Evolutionary conservation across 2,888 invertebrate genomes (phyloP).

Genomic region (Thelaira solivaga): DNA sequence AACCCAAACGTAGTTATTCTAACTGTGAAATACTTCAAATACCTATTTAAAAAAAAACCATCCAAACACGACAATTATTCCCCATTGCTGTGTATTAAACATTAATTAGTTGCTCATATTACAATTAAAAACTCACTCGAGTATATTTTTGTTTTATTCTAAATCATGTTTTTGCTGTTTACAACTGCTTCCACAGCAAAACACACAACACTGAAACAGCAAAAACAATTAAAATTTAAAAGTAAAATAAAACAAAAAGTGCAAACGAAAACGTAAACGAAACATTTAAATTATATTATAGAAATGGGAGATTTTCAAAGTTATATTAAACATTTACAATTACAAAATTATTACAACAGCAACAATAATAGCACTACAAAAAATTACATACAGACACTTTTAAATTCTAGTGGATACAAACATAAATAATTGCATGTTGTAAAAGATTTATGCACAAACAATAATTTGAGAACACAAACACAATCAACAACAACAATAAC

Average conservation of each 20-base stretch:
- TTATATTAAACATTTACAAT: too few species aligned
- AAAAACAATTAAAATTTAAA: not conserved
- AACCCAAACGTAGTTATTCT: not conserved
- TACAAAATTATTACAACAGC: too few species aligned
- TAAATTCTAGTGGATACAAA: too few species aligned
- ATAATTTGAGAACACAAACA: not conserved
- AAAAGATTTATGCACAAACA: conserved; percentile 26
- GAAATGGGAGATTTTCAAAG: too few species aligned
- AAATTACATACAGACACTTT: too few species aligned
- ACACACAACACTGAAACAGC: not conserved
- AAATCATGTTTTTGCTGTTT: conserved; percentile 9
- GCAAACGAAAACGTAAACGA: not conserved
- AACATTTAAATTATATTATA: too few species aligned
- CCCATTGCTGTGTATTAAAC: conserved; percentile 61
- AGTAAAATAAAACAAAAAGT: not conserved
- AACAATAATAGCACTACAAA: too few species aligned
- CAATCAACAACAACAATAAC: not conserved
- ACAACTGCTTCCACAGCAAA: not conserved
- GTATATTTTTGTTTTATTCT: conserved; percentile 36
- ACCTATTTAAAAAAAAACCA: not conserved
- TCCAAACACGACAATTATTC: conserved; percentile 58
- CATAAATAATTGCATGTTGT: conserved; percentile 14
- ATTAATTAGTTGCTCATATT: conserved; percentile 63
- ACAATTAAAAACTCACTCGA: conserved; percentile 65
- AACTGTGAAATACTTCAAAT: not conserved